phyloP scores from a whole-genome alignment of 2,797 vertebrate genomes.

The Peromyscus attwateri region DNA sequence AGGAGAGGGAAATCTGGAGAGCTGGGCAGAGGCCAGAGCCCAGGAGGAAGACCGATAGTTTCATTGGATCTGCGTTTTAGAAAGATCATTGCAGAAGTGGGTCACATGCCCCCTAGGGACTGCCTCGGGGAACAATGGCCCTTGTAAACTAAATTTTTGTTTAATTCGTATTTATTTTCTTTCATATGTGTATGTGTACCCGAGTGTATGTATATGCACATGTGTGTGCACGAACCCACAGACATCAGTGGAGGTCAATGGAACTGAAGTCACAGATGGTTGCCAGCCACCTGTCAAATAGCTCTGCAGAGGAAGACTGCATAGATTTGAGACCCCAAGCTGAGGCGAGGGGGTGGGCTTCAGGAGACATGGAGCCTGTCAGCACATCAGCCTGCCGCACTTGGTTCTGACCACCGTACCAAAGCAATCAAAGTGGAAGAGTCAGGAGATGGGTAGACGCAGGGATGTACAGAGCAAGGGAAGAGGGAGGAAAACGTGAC shows the following conservation, averaged over 20 bases:
- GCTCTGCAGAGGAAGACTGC: background rate
- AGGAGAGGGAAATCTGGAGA: background rate
- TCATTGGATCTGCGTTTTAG: background rate
- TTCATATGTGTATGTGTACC: background rate
- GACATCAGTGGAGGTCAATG: background rate
- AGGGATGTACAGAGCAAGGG: no score
- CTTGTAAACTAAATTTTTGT: background rate
- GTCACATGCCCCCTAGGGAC: background rate
- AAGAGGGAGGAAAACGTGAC: no score
- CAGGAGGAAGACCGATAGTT: background rate
- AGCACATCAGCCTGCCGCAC: accelerated
- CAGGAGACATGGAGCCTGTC: background rate
- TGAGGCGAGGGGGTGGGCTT: background rate
- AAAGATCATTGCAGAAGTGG: background rate
- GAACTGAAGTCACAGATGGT: background rate
- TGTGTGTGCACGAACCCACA: background rate
- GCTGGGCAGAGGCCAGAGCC: background rate
- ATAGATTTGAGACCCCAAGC: background rate
- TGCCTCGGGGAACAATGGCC: background rate
- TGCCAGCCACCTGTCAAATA: background rate
- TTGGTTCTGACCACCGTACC: background rate
- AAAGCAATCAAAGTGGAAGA: background rate
- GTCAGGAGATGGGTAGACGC: background rate
- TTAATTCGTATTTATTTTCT: background rate
- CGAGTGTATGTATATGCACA: background rate